Conservation (phyloP, 2,888 invertebrate genomes). For the Yponomeuta sedellus region DNA sequence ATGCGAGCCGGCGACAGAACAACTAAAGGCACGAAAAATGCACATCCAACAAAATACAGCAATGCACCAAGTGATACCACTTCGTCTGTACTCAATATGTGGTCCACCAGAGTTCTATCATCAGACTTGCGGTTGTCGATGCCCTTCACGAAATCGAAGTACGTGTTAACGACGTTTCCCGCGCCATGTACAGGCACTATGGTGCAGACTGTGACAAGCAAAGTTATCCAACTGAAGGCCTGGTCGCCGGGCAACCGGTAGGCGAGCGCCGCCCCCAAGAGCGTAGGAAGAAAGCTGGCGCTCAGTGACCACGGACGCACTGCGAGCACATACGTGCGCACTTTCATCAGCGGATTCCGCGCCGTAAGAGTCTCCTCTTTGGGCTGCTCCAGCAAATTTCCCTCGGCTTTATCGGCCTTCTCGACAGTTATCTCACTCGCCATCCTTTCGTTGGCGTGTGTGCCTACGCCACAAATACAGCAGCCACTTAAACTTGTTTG, state of each 20-base stretch:
- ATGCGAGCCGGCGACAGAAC: conserved; percentile 92
- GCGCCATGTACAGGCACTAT: conserved; percentile 96
- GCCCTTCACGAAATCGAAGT: conserved; percentile 95
- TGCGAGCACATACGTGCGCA: conserved; percentile 91
- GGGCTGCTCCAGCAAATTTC: conserved; percentile 64
- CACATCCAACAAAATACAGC: conserved; percentile 90
- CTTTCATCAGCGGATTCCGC: conserved; percentile 84
- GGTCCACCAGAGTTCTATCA: conserved; percentile 96
- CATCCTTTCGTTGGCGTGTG: not conserved
- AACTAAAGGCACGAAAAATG: conserved; percentile 86
- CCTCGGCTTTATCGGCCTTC: conserved; percentile 47
- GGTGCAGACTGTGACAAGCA: conserved; percentile 89
- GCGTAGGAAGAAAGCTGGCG: conserved; percentile 92
- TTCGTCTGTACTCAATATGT: conserved; percentile 82
- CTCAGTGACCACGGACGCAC: conserved; percentile 96
- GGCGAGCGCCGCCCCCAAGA: conserved; percentile 92
- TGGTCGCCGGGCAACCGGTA: conserved; percentile 86
- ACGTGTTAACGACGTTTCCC: conserved; percentile 97
- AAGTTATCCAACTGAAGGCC: conserved; percentile 86
- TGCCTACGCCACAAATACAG: not conserved
- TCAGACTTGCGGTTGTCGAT: conserved; percentile 96
- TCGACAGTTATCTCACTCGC: conserved; percentile 35
- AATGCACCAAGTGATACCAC: conserved; percentile 93
- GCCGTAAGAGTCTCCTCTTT: conserved; percentile 47
- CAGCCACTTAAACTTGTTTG: not conserved